Percentiles rank a stretch among this genome's conserved stretches.
Conservation (phyloP, 92 coral and sea anemone genomes). For the Bergia puertoricense region DNA sequence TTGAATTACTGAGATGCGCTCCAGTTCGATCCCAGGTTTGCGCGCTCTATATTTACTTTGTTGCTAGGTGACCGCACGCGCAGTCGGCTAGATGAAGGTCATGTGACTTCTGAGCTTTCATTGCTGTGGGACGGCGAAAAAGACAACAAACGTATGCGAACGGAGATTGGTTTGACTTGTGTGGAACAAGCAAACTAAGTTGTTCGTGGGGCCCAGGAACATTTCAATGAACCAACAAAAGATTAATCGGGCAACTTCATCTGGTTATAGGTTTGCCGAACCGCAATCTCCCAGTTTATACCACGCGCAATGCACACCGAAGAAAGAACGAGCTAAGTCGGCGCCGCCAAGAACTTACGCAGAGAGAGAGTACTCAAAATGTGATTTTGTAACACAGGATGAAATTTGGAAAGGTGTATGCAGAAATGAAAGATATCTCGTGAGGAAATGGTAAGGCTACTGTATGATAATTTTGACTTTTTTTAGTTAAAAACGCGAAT, state of each 20-base stretch:
- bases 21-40: too few relatives aligned
- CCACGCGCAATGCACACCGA: slow-evolving; percentile 89
- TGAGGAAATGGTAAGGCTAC: slow-evolving; percentile 78
- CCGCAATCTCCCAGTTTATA: slow-evolving; percentile 73
- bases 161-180: background rate
- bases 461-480: background rate
- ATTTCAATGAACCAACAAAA: background rate
- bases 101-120: slow-evolving; percentile 50
- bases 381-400: slow-evolving; percentile 79
- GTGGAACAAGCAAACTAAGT: background rate
- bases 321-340: slow-evolving; percentile 77
- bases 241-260: slow-evolving; percentile 75
- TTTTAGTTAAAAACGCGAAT: background rate
- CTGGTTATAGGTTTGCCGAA: slow-evolving; percentile 85
- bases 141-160: too few relatives aligned
- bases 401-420: slow-evolving; percentile 95
- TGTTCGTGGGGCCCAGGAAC: background rate
- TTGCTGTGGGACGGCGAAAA: background rate
- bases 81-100: slow-evolving; percentile 40
- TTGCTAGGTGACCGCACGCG: slow-evolving; percentile 59
- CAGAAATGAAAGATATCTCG: slow-evolving; percentile 75
- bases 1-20: too few relatives aligned
- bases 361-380: slow-evolving; percentile 82
- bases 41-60: slow-evolving; percentile 30
- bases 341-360: slow-evolving; percentile 80